Conservation (phyloP, 2,888 invertebrate species). For the Stenodera caucasica region DNA sequence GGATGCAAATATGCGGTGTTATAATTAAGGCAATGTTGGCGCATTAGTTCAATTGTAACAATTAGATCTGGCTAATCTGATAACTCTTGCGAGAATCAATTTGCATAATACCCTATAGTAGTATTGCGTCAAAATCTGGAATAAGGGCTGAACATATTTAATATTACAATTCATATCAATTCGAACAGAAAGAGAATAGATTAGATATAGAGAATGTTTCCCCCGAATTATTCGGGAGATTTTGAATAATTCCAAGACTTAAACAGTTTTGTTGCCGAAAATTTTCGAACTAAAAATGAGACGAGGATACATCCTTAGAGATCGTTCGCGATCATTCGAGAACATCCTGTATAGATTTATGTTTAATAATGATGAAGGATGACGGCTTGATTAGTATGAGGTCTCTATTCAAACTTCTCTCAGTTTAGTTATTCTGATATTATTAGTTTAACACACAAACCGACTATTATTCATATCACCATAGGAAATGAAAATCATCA, state of each 20-base stretch:
- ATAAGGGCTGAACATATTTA: conserved; percentile 20
- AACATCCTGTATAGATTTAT: no score
- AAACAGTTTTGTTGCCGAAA: no score
- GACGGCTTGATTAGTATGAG: conserved; percentile 17
- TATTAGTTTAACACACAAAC: conserved; percentile 33
- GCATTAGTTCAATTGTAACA: conserved; percentile 23
- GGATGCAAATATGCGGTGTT: not conserved
- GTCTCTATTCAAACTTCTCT: conserved; percentile 18
- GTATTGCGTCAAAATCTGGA: conserved; percentile 13
- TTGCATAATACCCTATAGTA: conserved; percentile 26
- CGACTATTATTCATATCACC: conserved; percentile 32
- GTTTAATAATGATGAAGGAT: conserved; percentile 11
- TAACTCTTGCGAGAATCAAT: conserved; percentile 22
- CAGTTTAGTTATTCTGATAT: conserved; percentile 20
- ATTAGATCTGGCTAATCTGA: conserved; percentile 27
- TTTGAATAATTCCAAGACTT: no score
- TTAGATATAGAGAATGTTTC: not conserved
- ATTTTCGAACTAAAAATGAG: no score
- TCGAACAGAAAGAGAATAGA: not conserved
- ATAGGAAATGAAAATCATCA: conserved; percentile 34
- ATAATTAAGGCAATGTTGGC: conserved; percentile 17
- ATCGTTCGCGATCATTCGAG: no score
- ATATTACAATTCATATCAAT: conserved; percentile 11
- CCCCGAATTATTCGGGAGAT: no score
- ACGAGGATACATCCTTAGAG: no score